Conservation (phyloP, 2,888 invertebrate species). For the Andrena dorsata region DNA sequence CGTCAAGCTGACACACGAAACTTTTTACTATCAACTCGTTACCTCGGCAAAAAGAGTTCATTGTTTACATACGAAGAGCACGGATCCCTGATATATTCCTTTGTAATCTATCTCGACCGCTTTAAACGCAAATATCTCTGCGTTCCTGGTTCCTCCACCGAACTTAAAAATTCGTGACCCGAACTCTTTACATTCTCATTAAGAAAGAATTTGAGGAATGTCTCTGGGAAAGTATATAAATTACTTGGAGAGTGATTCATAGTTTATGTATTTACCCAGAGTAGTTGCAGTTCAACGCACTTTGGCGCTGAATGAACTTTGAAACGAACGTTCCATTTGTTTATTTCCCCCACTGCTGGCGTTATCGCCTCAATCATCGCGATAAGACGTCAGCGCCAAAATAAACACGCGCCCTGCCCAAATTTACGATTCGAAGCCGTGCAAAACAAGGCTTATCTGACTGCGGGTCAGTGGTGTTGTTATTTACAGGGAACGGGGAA, state of each 20-base stretch:
- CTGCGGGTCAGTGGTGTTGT: neutral
- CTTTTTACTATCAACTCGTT: no score
- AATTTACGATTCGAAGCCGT: neutral
- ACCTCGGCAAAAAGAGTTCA: no score
- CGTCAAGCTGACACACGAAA: neutral
- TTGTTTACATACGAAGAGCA: no score
- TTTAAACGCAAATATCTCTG: neutral
- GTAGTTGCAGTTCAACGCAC: neutral
- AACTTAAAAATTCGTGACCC: neutral
- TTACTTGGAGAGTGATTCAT: neutral
- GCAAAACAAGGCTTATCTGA: no score
- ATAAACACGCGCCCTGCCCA: neutral
- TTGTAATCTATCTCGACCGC: no score
- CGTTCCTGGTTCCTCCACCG: neutral
- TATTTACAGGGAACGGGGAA: neutral
- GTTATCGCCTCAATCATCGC: neutral
- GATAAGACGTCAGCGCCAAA: conserved; percentile 13
- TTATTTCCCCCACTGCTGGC: neutral
- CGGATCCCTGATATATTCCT: no score
- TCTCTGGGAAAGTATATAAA: neutral
- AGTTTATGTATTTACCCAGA: no score
- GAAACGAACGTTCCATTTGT: neutral
- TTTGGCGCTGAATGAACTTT: neutral
- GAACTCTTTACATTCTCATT: no score
- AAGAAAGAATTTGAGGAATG: no score